These are phyloP conservation scores for Drosophila vallismaia DNA, from an alignment of 2,888 invertebrate species.

Conservation along the genomic window DNA sequence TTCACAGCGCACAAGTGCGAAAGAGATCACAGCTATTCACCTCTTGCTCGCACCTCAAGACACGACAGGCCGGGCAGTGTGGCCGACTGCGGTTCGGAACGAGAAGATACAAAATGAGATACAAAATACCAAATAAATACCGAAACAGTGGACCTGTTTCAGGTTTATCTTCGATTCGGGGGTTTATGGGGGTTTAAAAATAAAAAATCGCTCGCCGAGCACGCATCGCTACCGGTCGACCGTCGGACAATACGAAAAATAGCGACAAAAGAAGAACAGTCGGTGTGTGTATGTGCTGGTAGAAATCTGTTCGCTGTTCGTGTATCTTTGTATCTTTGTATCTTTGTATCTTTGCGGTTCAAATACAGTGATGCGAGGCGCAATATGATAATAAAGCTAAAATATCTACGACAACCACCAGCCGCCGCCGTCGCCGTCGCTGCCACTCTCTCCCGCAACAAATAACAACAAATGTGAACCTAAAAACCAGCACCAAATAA, in stretches of 20 bases:
- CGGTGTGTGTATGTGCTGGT: slow-evolving; percentile 5
- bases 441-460: slow-evolving; percentile 8
- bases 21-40: not conserved
- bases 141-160: not conserved
- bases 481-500: slow-evolving; percentile 25
- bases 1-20: not conserved
- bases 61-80: not conserved
- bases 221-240: slow-evolving; percentile 51
- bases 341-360: slow-evolving; percentile 8
- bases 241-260: slow-evolving; percentile 1
- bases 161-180: not conserved
- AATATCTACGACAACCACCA: slow-evolving; percentile 10
- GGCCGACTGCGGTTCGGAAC: no score
- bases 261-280: not conserved
- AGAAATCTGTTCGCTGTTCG: not conserved
- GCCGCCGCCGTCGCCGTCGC: not conserved
- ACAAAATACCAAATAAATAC: not conserved
- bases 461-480: slow-evolving; percentile 34
- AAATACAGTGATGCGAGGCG: not conserved
- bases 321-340: slow-evolving; percentile 3
- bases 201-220: slow-evolving; percentile 60
- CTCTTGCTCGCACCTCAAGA: not conserved
- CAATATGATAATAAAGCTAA: not conserved
- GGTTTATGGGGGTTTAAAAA: slow-evolving; percentile 43
- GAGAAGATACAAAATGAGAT: no score